Evolutionary conservation across 2,113 vertebrate species (phyloP).

Genomic region (Galbula dea): DNA sequence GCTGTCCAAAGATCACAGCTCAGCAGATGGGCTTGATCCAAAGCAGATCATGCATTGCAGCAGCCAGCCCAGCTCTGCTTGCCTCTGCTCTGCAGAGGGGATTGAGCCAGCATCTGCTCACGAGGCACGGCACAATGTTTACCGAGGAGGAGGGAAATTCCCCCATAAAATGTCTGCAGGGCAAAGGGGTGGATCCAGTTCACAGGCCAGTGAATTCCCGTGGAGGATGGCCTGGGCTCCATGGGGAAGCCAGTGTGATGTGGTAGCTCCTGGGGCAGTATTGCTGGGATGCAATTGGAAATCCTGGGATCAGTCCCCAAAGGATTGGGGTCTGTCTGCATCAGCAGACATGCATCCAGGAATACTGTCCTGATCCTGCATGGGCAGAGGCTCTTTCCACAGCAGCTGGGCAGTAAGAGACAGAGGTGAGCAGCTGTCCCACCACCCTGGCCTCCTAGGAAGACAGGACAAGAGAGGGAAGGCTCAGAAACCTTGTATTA

Average conservation of each 20-base stretch:
- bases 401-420: too few species aligned
- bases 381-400: too few species aligned
- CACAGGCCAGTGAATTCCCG: neutral
- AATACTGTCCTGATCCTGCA: rapidly evolving
- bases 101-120: rapidly evolving
- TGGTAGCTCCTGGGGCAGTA: neutral
- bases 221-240: neutral
- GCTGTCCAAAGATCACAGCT: neutral
- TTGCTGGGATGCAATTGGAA: neutral
- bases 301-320: rapidly evolving
- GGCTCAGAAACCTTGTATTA: slow-evolving; percentile 64
- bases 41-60: neutral
- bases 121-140: rapidly evolving
- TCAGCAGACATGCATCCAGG: rapidly evolving
- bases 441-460: neutral
- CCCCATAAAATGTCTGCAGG: neutral
- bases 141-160: neutral
- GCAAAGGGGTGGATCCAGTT: neutral
- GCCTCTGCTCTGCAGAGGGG: neutral
- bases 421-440: neutral
- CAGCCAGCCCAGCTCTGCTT: neutral
- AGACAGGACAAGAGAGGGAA: neutral
- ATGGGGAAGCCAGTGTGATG: neutral
- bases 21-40: neutral
- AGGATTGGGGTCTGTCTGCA: rapidly evolving